Percentiles rank a stretch among this genome's conserved stretches.
These are phyloP conservation scores for Eilema griseolum DNA, from an alignment of 2,888 invertebrate species.

Conservation along the genomic window DNA sequence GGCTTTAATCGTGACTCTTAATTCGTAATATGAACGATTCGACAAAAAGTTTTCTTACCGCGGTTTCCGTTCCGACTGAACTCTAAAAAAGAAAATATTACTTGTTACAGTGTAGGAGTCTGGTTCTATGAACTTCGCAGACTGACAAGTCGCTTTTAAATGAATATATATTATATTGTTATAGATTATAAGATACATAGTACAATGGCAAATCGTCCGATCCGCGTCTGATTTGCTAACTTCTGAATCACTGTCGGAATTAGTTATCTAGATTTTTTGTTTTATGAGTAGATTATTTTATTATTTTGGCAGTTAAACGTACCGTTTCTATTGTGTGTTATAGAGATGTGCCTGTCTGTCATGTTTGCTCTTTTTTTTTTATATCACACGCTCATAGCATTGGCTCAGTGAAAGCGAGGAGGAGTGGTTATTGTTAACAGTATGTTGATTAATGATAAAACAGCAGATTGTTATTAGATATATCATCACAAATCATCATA, in stretches of 20 bases:
- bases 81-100: constrained; percentile 63
- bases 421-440: constrained; percentile 6
- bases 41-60: constrained; percentile 11
- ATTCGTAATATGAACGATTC: constrained; percentile 7
- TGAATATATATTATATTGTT: constrained; percentile 10
- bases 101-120: constrained; percentile 69
- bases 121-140: constrained; percentile 69
- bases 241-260: constrained; percentile 41
- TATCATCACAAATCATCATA: neutral
- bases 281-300: constrained; percentile 48
- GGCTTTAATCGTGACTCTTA: constrained; percentile 10
- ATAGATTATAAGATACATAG: constrained; percentile 24
- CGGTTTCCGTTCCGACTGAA: constrained; percentile 33
- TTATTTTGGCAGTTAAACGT: constrained; percentile 39
- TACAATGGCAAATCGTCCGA: constrained; percentile 24
- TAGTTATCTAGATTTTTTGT: constrained; percentile 48
- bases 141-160: constrained; percentile 44
- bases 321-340: constrained; percentile 31
- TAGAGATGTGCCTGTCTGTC: constrained; percentile 17
- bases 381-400: constrained; percentile 3
- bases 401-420: neutral
- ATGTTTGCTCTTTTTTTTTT: constrained; percentile 15
- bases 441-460: constrained; percentile 16
- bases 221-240: constrained; percentile 41
- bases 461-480: constrained; percentile 5